Base-by-base conservation (phyloP, 2,888 invertebrate species). In the Harpagoxenus sublaevis region DNA sequence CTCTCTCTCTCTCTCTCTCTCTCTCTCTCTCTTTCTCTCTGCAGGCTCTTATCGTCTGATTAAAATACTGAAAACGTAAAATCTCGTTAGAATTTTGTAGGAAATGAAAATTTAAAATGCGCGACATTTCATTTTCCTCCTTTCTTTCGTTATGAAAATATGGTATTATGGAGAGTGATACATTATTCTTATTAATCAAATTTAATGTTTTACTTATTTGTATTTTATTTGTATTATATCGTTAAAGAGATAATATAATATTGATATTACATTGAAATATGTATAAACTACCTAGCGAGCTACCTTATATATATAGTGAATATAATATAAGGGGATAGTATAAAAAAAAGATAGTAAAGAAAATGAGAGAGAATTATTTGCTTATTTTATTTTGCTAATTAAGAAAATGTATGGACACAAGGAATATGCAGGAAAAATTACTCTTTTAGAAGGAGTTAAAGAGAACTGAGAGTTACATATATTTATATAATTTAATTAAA, bases 31-130 rank as follows among this genome's bases (percentile, higher is more conserved):
- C 8, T 75, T 10, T 35, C 9, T 48, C 15, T 48, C 35, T 77
- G 5, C 12, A 39, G 53, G 28, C 51, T 53, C 28, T 48, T 63
- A 75, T 63, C 31, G 12, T 31, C 15, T 75, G 77, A 78, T 68
- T 78, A 78, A 78, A 68, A 68, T 53, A 75, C 65, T 68, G 42
- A 39, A 68, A 60, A 42, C 4, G 42, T 74, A 78, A 48, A 79
- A 71, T 60, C 31, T 79, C 45, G 28, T 57, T 70, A 70, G 2
- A 71, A 71, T 48, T 48, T 45, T 48, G 35, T 45, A 35, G 57
- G 48, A 60, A 79, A 79, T 71, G 48, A 71, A 79, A 79, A 55
- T 68, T 68, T 42, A n/a, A 68, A 55, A 79, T 71, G n/a, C 35
- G 39, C 31, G 42, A 28, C 45, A 12, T 71, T 79, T 45, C 23